Base-by-base conservation (phyloP, 2,113 vertebrate species). In the Nansenia antarctica region DNA sequence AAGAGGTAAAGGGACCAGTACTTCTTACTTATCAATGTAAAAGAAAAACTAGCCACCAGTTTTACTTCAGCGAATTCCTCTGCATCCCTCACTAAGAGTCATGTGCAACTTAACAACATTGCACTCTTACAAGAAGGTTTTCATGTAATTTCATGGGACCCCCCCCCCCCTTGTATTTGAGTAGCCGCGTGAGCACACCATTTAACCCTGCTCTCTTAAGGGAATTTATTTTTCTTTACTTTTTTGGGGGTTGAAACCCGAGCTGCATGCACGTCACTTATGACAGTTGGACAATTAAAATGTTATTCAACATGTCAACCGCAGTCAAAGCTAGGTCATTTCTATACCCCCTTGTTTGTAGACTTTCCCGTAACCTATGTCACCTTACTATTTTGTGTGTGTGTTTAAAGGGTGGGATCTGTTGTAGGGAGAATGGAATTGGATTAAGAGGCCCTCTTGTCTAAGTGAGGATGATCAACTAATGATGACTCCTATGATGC, bases 1-100 rank as follows among this genome's bases (percentile, higher is more conserved):
- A 90, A 93, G 96, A 85, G 98, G 98, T 99, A 63, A 74, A 63
- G 14, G n/a, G n/a, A n/a, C n/a, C n/a, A n/a, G n/a, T n/a, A n/a
- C 8, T 5, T 12, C 6, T 18, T 20, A 8, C 9, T 3, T 30
- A 3, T 31, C 24, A 9, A 30, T 14, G 15, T 3, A n/a, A n/a
- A n/a, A n/a, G n/a, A n/a, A n/a, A n/a, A n/a, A n/a, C n/a, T n/a
- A n/a, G n/a, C n/a, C n/a, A n/a, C n/a, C n/a, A n/a, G 1, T 39
- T 67, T 22, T 32, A 39, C 11, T 35, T 24, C 2, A 55, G 2
- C 30, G 5, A 59, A 14, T 59, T 30, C 26, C 14, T 9, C 37
- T 15, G 12, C 11, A 42, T 42, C 15, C 37, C 37, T 15, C 37
- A 42, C 37, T n/a, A n/a, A n/a, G n/a, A n/a, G n/a, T n/a, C n/a